Evolutionary conservation across 2,797 vertebrate genomes (phyloP).

Genomic region (Myotis vivesi): DNA sequence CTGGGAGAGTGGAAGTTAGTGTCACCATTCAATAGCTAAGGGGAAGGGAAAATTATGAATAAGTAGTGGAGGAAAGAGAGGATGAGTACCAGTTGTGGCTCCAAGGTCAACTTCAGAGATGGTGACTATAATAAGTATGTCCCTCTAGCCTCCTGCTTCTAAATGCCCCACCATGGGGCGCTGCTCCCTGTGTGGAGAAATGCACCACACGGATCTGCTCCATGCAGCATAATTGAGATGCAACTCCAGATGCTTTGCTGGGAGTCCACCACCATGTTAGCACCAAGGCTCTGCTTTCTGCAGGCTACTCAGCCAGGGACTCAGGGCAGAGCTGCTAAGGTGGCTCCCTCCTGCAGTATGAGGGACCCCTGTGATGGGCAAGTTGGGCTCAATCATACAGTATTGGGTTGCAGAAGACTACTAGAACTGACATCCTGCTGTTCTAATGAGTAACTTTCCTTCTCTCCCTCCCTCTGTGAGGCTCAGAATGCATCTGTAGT

Average conservation of each 20-base stretch:
- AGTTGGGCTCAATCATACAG: rapidly evolving
- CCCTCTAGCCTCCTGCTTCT: no score
- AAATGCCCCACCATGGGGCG: rapidly evolving
- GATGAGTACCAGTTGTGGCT: background rate
- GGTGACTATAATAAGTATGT: background rate
- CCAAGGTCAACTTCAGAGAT: background rate
- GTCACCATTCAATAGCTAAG: background rate
- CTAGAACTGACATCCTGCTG: no score
- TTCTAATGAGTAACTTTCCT: rapidly evolving
- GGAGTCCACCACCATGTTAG: background rate
- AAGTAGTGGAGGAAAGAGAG: background rate
- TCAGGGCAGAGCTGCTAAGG: background rate
- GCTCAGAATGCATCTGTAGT: rapidly evolving
- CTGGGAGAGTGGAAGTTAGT: background rate
- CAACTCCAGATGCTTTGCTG: background rate
- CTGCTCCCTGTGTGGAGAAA: background rate
- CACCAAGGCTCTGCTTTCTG: background rate
- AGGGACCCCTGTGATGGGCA: no score
- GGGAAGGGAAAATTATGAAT: background rate
- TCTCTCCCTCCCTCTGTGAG: no score
- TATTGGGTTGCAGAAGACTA: rapidly evolving
- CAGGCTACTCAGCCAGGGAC: background rate
- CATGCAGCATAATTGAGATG: background rate
- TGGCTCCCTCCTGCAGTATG: background rate
- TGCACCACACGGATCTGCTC: background rate